phyloP scores from a whole-genome alignment of 2,797 vertebrate genomes.

The Perodicticus potto region DNA sequence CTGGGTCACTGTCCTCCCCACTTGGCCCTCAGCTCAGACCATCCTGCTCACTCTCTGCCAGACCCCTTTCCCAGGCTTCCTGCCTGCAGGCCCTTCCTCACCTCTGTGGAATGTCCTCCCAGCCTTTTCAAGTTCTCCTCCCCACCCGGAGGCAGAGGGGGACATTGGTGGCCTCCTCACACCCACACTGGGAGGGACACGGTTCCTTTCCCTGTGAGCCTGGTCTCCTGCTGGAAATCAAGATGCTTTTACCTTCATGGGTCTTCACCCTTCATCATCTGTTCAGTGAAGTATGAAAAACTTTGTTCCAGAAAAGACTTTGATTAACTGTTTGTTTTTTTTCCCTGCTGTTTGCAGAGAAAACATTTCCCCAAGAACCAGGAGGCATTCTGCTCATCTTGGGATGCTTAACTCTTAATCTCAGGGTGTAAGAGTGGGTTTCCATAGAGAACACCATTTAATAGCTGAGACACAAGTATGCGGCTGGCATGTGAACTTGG shows the following conservation, averaged over 20 bases:
- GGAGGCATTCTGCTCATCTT: accelerated
- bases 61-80: background rate
- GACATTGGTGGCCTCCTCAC: background rate
- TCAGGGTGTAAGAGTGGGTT: background rate
- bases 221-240: accelerated
- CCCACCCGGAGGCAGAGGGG: accelerated
- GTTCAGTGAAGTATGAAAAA: background rate
- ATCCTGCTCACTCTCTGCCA: background rate
- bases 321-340: background rate
- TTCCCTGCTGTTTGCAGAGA: background rate
- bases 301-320: background rate
- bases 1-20: background rate
- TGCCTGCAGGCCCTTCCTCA: background rate
- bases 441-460: accelerated
- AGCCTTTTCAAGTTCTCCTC: background rate
- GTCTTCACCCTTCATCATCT: background rate
- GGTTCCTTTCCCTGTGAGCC: accelerated
- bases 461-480: accelerated
- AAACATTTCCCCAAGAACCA: background rate
- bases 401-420: accelerated
- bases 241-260: background rate
- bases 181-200: background rate
- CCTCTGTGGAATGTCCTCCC: background rate
- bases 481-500: background rate
- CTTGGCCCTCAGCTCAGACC: background rate